Base-by-base conservation (phyloP, 53 echinoderm and acorn worm genomes). In the Hippasteria phrygiana region DNA sequence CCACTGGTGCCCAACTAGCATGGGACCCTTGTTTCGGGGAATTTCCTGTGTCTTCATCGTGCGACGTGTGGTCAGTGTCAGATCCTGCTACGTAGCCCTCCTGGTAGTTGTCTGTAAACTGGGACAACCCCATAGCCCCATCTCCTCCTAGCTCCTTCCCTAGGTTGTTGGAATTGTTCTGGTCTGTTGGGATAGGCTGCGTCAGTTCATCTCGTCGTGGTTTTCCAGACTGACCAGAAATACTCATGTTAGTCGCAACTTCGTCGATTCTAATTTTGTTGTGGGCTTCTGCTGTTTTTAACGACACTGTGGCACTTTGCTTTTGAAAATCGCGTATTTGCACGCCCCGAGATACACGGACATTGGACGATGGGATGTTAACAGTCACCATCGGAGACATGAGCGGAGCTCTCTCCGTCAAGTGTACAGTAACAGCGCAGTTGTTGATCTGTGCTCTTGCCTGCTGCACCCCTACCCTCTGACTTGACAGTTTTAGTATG, bases 301-400 rank as follows among this genome's bases (percentile, higher is more conserved):
- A 63, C 64, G 64, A 27, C 51, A 51, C 14, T 18, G 24, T 5
- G 16, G 59, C 3, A 59, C 59, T 18, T 26, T 67, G 32, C 34
- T 67, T 3, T 36, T n/a, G n/a, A n/a, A n/a, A n/a, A n/a, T n/a
- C n/a, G n/a, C n/a, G n/a, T n/a, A n/a, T n/a, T n/a, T n/a, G n/a
- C n/a, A 50, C 20, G 36, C 55, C 71, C 14, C 1, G 39, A 8
- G 70, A 46, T 51, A 11, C 85, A 24, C 16, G 40, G 31, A 65
- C 13, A 43, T 42, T 12, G 39, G 64, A 63, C 1, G 81, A 65
- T 24, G 85, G 85, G 14, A 85, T 85, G 71, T 71, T 85, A 1
- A 85, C 85, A 10, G 85, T 85, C n/a, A 85, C 85, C 85, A 85
- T 53, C 53, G 85, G 85, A 24, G 85, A 85, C 71, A 85, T 85